Evolutionary conservation across 2,113 vertebrate species (phyloP).

Genomic region (Myocastor coypus): DNA sequence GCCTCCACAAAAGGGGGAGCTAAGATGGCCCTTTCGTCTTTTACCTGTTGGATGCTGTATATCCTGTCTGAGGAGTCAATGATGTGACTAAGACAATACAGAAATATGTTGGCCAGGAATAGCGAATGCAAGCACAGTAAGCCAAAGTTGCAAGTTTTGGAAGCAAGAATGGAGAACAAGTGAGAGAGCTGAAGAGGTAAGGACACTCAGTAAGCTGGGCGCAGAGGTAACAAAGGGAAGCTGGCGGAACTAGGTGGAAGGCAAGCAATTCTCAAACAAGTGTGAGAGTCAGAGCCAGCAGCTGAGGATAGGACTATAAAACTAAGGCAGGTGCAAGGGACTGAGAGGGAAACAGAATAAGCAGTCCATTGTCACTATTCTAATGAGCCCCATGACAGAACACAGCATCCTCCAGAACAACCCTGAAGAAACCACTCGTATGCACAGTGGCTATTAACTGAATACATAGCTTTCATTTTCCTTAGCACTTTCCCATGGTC

Average conservation of each 20-base stretch:
- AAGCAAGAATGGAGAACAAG: background rate
- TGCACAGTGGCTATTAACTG: background rate
- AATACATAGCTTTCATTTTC: background rate
- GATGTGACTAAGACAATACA: background rate
- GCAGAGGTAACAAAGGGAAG: background rate
- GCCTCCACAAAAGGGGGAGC: background rate
- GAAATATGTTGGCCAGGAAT: background rate
- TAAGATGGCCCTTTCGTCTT: background rate
- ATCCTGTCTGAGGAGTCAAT: background rate
- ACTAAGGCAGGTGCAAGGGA: background rate
- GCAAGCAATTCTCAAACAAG: background rate
- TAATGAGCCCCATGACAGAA: constrained; percentile 31
- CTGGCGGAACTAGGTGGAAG: background rate
- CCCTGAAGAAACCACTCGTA: background rate
- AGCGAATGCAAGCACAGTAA: background rate
- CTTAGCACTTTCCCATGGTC: background rate
- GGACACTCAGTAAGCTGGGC: background rate
- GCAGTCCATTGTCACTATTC: background rate
- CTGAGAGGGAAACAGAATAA: constrained; percentile 4
- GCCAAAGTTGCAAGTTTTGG: background rate
- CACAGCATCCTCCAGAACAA: background rate
- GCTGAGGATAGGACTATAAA: background rate
- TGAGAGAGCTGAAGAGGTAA: background rate
- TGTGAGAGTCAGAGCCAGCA: background rate
- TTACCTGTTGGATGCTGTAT: background rate